Conservation (phyloP, 2,888 invertebrate species). For the Nomada fucata region DNA sequence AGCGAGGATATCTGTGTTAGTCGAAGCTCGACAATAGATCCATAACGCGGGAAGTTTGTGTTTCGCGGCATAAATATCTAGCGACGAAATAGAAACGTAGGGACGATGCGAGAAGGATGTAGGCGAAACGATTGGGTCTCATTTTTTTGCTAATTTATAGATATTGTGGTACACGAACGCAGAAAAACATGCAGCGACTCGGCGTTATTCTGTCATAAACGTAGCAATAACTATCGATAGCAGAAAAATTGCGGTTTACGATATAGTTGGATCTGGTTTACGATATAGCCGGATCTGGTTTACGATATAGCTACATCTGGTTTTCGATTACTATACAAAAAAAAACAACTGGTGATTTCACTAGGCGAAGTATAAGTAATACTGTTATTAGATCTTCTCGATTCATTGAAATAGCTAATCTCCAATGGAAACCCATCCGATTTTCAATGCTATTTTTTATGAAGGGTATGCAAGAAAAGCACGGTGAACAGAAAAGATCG, state of each 20-base stretch:
- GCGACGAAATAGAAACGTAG: constrained; percentile 1
- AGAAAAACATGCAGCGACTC: background rate
- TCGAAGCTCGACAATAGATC: constrained; percentile 2
- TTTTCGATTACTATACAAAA: background rate
- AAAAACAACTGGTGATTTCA: too few relatives aligned
- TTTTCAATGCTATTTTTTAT: background rate
- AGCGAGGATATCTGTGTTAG: background rate
- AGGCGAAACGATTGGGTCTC: background rate
- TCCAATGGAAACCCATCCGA: too few relatives aligned
- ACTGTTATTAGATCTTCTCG: too few relatives aligned
- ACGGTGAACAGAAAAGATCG: background rate
- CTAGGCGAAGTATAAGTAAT: too few relatives aligned
- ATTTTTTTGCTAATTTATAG: constrained; percentile 30
- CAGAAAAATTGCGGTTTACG: background rate
- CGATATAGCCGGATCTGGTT: background rate
- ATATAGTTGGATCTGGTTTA: background rate
- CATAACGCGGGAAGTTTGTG: constrained; percentile 32
- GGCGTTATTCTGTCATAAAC: background rate
- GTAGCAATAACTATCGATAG: background rate
- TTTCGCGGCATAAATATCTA: background rate
- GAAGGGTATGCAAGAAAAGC: background rate
- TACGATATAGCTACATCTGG: too few relatives aligned
- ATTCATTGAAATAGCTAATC: too few relatives aligned
- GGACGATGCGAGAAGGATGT: background rate
- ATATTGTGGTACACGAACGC: background rate